These are phyloP conservation scores for Anoncus sp. DNA, from an alignment of 2,888 invertebrate species.

Conservation along the genomic window DNA sequence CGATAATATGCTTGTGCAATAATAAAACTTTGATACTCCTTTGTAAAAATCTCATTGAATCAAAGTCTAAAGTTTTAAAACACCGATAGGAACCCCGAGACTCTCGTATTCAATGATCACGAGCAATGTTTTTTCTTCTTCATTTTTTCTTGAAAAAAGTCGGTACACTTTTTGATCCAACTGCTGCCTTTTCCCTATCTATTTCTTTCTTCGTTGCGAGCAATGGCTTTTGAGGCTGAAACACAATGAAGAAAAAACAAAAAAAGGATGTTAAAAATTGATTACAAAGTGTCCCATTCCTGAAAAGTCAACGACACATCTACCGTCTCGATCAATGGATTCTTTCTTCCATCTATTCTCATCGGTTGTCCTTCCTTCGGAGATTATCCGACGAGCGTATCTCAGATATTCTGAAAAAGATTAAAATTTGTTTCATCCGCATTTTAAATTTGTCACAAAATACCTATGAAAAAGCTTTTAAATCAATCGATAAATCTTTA, in stretches of 20 bases:
- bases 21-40: conserved; percentile 53
- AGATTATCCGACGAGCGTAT: conserved; percentile 92
- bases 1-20: conserved; percentile 60
- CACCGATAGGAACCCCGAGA: conserved; percentile 56
- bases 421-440: neutral
- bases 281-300: neutral
- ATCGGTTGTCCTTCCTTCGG: conserved; percentile 83
- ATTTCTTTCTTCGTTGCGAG: conserved; percentile 89
- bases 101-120: conserved; percentile 80
- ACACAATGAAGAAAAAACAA: conserved; percentile 23
- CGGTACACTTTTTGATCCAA: conserved; percentile 91
- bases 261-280: neutral
- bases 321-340: conserved; percentile 80
- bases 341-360: conserved; percentile 81
- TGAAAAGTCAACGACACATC: conserved; percentile 55
- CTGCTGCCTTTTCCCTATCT: conserved; percentile 90
- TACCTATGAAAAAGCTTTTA: no score
- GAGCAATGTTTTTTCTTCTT: no score
- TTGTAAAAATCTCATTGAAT: conserved; percentile 43
- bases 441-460: no score
- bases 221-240: conserved; percentile 84
- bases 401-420: conserved; percentile 86
- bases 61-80: conserved; percentile 57
- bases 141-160: conserved; percentile 91
- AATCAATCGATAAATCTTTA: no score